Evolutionary conservation across 2,797 vertebrate genomes (phyloP).

Genomic region (Poeciliopsis gracilis): DNA sequence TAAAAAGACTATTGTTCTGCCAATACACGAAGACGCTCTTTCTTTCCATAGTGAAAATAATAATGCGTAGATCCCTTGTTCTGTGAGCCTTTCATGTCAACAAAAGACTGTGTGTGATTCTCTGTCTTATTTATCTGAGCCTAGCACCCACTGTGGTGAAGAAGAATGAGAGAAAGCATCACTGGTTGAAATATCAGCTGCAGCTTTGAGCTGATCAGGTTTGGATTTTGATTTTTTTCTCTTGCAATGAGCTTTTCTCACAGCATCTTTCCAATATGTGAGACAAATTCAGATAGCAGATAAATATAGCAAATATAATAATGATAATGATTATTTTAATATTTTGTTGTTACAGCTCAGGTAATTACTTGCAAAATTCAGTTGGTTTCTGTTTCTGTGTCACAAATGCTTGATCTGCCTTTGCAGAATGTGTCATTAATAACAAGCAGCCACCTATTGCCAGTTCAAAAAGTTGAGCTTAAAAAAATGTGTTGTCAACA

Average conservation of each 20-base stretch:
- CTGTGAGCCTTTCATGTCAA: slow-evolving; percentile 69
- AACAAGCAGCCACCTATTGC: neutral
- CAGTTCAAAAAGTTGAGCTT: neutral
- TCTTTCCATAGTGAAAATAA: neutral
- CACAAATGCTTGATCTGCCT: neutral
- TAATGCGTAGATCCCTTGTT: slow-evolving; percentile 9
- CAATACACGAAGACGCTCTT: neutral
- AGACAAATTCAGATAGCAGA: neutral
- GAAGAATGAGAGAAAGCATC: neutral
- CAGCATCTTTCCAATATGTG: neutral
- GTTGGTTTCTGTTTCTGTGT: neutral
- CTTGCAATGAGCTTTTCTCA: neutral
- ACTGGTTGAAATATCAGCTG: neutral
- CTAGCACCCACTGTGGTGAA: neutral
- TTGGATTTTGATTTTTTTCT: neutral
- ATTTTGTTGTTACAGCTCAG: neutral
- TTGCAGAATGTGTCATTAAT: neutral
- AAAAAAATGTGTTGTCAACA: neutral
- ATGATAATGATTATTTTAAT: neutral
- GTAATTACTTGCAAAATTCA: neutral
- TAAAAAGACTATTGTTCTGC: slow-evolving; percentile 61
- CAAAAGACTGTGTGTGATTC: slow-evolving; percentile 45
- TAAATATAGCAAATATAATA: neutral
- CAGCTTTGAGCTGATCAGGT: neutral
- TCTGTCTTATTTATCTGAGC: neutral